Percentiles rank a stretch among this genome's conserved stretches.
Conservation (phyloP, 2,113 vertebrate genomes). For the Ochotona princeps region DNA sequence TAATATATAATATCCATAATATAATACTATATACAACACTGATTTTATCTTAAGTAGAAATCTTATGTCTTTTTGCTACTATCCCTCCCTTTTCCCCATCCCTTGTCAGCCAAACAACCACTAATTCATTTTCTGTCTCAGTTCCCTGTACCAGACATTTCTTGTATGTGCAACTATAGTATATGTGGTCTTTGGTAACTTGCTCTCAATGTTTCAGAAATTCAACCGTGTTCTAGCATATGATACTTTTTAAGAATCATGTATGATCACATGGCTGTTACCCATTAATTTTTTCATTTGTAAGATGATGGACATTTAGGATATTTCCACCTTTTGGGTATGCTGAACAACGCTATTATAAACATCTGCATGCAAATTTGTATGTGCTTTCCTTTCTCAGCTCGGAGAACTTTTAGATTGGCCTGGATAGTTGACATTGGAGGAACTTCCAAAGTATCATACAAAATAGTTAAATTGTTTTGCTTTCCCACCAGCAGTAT, state of each 20-base stretch:
- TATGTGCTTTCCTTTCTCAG: conserved; percentile 30
- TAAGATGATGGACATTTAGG: background rate
- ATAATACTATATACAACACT: background rate
- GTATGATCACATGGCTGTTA: background rate
- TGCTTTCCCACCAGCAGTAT: background rate
- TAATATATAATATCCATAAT: background rate
- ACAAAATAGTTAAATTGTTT: background rate
- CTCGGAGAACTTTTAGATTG: background rate
- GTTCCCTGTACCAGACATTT: background rate
- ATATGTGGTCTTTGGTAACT: background rate
- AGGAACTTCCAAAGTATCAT: background rate
- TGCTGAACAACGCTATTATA: background rate
- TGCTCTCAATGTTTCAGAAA: background rate
- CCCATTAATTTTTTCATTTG: background rate
- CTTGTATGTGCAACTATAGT: background rate
- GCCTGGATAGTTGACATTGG: background rate
- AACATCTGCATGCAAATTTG: background rate
- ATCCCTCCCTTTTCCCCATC: background rate
- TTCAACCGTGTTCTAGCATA: background rate
- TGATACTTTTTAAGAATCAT: background rate
- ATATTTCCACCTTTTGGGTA: background rate
- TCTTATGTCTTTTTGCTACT: background rate
- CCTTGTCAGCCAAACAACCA: background rate
- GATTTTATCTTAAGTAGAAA: background rate
- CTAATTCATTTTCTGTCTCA: background rate